phyloP scores from a whole-genome alignment of 2,888 invertebrate genomes.

The Leucophenga maculata region DNA sequence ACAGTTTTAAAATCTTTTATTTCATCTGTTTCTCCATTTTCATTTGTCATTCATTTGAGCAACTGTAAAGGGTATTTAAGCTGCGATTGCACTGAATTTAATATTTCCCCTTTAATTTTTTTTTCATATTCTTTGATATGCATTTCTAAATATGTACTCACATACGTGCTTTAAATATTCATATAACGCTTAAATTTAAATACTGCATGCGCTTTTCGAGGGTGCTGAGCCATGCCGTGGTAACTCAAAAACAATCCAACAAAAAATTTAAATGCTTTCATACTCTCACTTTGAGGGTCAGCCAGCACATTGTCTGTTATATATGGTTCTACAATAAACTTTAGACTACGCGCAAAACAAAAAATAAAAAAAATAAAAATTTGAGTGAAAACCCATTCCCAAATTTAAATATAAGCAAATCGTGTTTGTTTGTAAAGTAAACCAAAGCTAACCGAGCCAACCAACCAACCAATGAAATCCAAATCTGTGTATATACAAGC shows the following conservation, averaged over 20 bases:
- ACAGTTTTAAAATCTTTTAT: no score
- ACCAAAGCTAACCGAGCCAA: no score
- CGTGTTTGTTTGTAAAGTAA: no score
- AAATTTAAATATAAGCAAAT: no score
- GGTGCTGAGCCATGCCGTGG: conserved; percentile 62
- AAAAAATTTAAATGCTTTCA: neutral
- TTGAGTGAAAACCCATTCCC: no score
- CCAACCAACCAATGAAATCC: no score
- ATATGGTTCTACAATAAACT: no score
- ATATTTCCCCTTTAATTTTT: no score
- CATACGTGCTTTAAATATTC: conserved; percentile 57
- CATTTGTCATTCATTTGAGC: neutral
- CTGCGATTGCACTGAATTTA: neutral
- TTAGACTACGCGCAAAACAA: no score
- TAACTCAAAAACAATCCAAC: conserved; percentile 27
- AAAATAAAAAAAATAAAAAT: no score
- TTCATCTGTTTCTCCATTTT: neutral
- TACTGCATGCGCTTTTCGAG: conserved; percentile 54
- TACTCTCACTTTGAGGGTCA: conserved; percentile 5
- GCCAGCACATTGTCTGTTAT: neutral
- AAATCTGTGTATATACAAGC: no score
- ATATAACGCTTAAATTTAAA: conserved; percentile 57
- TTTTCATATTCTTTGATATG: neutral
- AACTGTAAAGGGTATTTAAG: neutral
- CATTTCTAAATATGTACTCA: neutral